Evolutionary conservation across 2,113 vertebrate species (phyloP).

Genomic region (Agelaius phoeniceus): DNA sequence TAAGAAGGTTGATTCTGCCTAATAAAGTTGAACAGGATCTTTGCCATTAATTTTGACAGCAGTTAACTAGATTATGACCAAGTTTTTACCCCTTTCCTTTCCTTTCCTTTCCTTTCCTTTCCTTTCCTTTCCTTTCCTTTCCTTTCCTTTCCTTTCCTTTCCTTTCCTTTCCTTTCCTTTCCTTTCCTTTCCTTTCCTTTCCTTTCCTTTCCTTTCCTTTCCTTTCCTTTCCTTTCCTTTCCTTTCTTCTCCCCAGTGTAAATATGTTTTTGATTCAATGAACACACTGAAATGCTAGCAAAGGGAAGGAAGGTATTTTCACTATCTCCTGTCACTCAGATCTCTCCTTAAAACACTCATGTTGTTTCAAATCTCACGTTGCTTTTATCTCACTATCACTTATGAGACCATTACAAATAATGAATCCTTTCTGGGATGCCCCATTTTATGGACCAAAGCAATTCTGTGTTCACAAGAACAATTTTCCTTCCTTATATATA

Average conservation of each 20-base stretch:
- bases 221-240: neutral
- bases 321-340: neutral
- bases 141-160: too few species aligned
- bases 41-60: neutral
- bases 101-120: neutral
- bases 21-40: neutral
- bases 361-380: slow-evolving; percentile 8
- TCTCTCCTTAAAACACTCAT: slow-evolving; percentile 1
- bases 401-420: slow-evolving; percentile 44
- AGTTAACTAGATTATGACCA: neutral
- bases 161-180: neutral
- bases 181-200: too few species aligned
- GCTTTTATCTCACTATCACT: slow-evolving; percentile 29
- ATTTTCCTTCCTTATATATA: slow-evolving; percentile 35
- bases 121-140: neutral
- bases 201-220: neutral
- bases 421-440: slow-evolving; percentile 44
- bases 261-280: neutral
- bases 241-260: rapidly evolving
- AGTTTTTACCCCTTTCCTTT: rapidly evolving
- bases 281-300: neutral
- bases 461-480: slow-evolving; percentile 16
- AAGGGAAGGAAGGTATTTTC: neutral
- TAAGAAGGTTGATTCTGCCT: neutral
- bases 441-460: slow-evolving; percentile 37